phyloP scores from a whole-genome alignment of 2,113 vertebrate species.

The Malurus melanocephalus region DNA sequence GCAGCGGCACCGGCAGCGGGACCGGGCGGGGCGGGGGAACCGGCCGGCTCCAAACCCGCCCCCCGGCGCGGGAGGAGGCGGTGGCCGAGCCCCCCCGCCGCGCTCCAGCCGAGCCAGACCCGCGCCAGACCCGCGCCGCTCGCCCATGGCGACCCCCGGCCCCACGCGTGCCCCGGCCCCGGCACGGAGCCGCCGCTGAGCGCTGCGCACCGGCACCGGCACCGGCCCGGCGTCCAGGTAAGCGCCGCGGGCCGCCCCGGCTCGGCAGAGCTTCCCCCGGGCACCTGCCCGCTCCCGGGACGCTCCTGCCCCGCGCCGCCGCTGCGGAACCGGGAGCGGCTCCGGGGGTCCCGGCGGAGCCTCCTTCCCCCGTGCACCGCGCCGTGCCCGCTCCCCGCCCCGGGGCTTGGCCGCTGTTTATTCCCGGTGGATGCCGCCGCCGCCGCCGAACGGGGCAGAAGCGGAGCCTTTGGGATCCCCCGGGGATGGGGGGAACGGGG shows the following conservation, averaged over 20 bases:
- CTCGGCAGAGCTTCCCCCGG: not conserved
- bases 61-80: no score
- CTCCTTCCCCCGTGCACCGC: not conserved
- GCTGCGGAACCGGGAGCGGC: not conserved
- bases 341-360: not conserved
- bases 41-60: no score
- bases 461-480: not conserved
- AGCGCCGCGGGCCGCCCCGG: not conserved
- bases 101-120: no score
- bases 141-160: no score
- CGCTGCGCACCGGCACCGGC: not conserved
- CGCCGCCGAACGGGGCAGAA: not conserved
- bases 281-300: not conserved
- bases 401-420: not conserved
- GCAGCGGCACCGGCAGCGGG: not conserved
- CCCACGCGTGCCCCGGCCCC: no score
- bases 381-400: not conserved
- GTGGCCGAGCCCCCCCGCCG: no score
- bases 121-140: no score
- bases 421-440: not conserved
- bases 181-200: no score
- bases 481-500: not conserved
- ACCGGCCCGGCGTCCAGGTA: conserved; percentile 11
- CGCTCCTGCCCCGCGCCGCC: not conserved
- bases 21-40: not conserved